Evolutionary conservation across 2,113 vertebrate species (phyloP).

Genomic region (Esox niger): DNA sequence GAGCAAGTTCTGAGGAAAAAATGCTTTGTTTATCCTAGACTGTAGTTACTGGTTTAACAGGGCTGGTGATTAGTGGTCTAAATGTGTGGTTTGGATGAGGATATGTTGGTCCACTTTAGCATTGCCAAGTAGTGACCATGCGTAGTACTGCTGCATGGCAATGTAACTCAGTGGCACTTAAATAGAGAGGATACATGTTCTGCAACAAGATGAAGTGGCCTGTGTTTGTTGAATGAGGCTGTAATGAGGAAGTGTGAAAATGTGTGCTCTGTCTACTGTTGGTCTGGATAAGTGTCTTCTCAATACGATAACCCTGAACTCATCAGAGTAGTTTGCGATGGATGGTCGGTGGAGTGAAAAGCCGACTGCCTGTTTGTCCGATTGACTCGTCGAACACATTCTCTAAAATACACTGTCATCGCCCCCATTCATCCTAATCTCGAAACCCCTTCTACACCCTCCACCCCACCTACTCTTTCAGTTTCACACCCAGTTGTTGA

Average conservation of each 20-base stretch:
- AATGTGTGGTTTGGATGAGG: not conserved
- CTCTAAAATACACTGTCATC: not conserved
- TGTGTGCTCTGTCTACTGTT: no score
- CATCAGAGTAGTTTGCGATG: not conserved
- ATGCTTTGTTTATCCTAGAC: not conserved
- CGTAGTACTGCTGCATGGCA: not conserved
- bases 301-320: not conserved
- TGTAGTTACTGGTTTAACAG: not conserved
- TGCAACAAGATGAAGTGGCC: no score
- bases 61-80: not conserved
- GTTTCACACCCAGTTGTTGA: slow-evolving; percentile 53
- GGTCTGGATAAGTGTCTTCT: no score
- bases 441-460: not conserved
- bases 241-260: no score
- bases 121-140: not conserved
- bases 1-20: slow-evolving; percentile 39
- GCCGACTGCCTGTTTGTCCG: not conserved
- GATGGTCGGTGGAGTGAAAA: not conserved
- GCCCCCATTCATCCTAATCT: not conserved
- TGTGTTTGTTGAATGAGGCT: no score
- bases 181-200: not conserved
- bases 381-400: not conserved
- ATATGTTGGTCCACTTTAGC: not conserved
- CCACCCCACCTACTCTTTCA: not conserved
- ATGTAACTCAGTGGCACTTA: not conserved